Conservation (phyloP, 1,140 invertebrate genomes). For the Heliconius congener region DNA sequence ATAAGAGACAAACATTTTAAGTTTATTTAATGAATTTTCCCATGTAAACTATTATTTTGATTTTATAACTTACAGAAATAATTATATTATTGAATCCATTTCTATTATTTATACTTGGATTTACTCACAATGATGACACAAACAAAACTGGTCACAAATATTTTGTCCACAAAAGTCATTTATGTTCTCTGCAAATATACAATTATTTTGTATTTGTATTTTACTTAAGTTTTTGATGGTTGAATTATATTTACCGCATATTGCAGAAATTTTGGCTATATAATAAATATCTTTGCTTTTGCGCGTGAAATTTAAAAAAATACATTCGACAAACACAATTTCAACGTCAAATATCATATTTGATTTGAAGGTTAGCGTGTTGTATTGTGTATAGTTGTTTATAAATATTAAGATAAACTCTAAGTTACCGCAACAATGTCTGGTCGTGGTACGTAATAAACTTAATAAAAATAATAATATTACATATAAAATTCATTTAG, state of each 20-base stretch:
- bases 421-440: slow-evolving; percentile 38
- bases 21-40: too few species aligned
- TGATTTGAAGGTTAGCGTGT: neutral
- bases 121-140: too few species aligned
- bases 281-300: neutral
- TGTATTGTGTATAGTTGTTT: neutral
- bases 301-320: neutral
- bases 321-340: neutral
- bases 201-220: too few species aligned
- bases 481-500: slow-evolving; percentile 5
- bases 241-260: neutral
- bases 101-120: too few species aligned
- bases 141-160: too few species aligned
- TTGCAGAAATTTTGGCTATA: neutral
- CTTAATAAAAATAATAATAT: neutral
- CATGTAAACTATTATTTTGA: too few species aligned
- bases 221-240: neutral
- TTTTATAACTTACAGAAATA: too few species aligned
- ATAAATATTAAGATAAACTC: neutral
- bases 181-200: too few species aligned
- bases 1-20: too few species aligned
- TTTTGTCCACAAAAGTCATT: too few species aligned
- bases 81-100: too few species aligned
- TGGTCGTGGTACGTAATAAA: slow-evolving; percentile 44
- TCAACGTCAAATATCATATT: neutral